A percentile compares a stretch with the other conserved stretches of the same genome.
Conservation (phyloP, 92 coral and sea anemone genomes). For the Micromussa lordhowensis region DNA sequence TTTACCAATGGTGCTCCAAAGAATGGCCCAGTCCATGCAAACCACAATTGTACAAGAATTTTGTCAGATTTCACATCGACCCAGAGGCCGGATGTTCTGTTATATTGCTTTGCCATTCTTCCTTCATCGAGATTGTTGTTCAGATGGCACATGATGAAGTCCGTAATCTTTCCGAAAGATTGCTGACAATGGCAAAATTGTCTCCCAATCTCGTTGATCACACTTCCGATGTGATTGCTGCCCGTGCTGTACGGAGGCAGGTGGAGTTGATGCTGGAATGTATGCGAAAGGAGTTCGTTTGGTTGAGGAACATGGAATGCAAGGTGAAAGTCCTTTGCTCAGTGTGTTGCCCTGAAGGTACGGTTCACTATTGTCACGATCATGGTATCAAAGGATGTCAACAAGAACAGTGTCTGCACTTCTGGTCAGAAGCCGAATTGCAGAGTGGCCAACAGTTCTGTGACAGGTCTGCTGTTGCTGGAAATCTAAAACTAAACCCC, state of each 20-base stretch:
- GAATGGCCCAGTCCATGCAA: not conserved
- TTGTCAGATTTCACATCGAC: not conserved
- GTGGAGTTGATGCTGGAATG: slow-evolving; percentile 13
- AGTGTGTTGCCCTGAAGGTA: not conserved
- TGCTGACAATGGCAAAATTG: too few relatives aligned
- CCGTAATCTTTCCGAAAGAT: not conserved
- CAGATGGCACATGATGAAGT: not conserved
- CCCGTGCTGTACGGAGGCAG: slow-evolving; percentile 2
- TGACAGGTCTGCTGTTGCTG: not conserved
- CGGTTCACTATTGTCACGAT: not conserved
- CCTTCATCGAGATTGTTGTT: slow-evolving; percentile 5
- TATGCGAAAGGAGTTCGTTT: slow-evolving; percentile 5
- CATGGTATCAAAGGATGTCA: not conserved
- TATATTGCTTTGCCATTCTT: not conserved
- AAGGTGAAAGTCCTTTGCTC: not conserved
- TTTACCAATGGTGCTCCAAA: not conserved
- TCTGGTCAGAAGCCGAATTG: slow-evolving; percentile 6
- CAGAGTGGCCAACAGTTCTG: not conserved
- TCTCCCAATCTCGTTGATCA: not conserved
- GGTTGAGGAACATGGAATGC: slow-evolving; percentile 11
- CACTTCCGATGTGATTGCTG: not conserved
- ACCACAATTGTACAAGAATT: not conserved
- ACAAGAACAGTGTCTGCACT: slow-evolving; percentile 8
- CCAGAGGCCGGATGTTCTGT: not conserved
- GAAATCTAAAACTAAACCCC: not conserved